phyloP scores from a whole-genome alignment of 2,888 invertebrate genomes.

The Caenorhabditis becei region DNA sequence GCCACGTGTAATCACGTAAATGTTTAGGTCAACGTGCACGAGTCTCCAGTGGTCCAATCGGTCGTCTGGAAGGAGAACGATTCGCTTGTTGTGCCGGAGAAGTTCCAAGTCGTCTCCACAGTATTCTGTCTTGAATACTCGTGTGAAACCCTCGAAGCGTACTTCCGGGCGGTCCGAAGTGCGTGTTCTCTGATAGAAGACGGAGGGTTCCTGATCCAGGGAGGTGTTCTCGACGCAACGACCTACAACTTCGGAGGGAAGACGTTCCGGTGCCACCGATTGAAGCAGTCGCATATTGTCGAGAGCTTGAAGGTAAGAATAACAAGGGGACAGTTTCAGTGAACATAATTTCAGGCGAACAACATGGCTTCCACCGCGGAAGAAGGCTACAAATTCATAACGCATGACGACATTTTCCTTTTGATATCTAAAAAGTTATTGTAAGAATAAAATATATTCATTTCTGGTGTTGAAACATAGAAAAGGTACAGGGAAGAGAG shows the following conservation, averaged over 20 bases:
- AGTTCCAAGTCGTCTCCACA: conserved; percentile 80
- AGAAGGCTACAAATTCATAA: conserved; percentile 77
- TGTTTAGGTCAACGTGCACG: conserved; percentile 77
- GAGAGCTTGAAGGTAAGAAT: conserved; percentile 73
- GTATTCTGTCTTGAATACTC: conserved; percentile 81
- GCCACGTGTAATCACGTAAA: not conserved
- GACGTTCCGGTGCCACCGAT: conserved; percentile 76
- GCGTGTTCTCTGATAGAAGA: conserved; percentile 77
- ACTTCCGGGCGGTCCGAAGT: conserved; percentile 68
- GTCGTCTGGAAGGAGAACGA: conserved; percentile 69
- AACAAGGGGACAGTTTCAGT: too few relatives aligned
- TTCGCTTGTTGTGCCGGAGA: conserved; percentile 69
- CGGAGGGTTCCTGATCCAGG: conserved; percentile 79
- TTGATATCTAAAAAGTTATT: conserved; percentile 75
- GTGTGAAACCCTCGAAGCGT: conserved; percentile 71
- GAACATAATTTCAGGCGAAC: conserved; percentile 69
- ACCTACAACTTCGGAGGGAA: conserved; percentile 78
- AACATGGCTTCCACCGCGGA: conserved; percentile 73
- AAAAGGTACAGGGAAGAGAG: not conserved
- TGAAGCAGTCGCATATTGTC: conserved; percentile 73
- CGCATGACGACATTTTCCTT: conserved; percentile 78
- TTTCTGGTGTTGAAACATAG: not conserved
- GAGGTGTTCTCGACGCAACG: conserved; percentile 79
- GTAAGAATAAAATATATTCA: conserved; percentile 4
- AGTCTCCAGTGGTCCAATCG: conserved; percentile 72